Evolutionary conservation across 2,113 vertebrate genomes (phyloP).

Genomic region (Brachypodius melanocephalos): DNA sequence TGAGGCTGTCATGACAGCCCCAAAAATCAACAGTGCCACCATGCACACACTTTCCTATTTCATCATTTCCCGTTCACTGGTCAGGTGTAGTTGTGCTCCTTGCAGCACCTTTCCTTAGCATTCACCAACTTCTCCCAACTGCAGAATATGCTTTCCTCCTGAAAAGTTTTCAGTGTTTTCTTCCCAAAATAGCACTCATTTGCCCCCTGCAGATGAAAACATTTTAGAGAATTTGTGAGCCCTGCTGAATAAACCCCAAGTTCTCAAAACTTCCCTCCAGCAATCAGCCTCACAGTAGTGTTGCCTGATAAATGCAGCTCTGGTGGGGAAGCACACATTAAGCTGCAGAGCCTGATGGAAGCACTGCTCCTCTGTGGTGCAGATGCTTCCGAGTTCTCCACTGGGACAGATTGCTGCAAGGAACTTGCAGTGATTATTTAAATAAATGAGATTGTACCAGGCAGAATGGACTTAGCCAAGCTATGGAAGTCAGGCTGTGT

Average conservation of each 20-base stretch:
- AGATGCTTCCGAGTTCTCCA: not conserved
- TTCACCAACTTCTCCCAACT: not conserved
- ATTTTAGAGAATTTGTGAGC: not conserved
- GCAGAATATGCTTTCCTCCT: not conserved
- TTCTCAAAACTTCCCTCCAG: conserved; percentile 7
- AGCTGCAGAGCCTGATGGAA: not conserved
- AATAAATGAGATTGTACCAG: not conserved
- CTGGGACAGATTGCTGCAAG: conserved; percentile 1
- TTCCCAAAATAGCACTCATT: not conserved
- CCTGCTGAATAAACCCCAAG: not conserved
- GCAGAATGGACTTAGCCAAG: not conserved
- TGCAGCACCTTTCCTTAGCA: not conserved
- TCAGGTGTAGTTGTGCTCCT: not conserved
- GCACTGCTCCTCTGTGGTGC: not conserved
- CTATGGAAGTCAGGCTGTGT: not conserved
- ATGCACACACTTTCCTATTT: not conserved
- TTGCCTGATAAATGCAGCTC: not conserved
- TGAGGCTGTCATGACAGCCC: not conserved
- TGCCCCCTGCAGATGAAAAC: not conserved
- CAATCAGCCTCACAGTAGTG: not conserved
- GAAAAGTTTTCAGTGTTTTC: not conserved
- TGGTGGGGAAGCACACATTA: not conserved
- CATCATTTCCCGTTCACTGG: not conserved
- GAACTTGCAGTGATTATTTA: conserved; percentile 10
- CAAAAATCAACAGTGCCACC: not conserved